Base-by-base conservation (phyloP, 1,140 invertebrate genomes). In the Chironomus striatipennis region DNA sequence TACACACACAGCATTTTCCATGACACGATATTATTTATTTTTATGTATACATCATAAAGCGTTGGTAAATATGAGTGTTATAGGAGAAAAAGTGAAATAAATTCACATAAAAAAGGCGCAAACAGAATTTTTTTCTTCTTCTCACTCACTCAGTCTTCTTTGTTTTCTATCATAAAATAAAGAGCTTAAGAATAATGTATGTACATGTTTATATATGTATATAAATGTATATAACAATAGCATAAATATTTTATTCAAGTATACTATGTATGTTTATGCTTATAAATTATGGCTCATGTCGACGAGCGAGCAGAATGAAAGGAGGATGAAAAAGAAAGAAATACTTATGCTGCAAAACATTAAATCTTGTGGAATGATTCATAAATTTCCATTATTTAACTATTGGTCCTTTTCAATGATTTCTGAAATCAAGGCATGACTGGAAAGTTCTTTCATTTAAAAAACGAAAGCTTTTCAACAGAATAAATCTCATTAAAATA, bases 101-200 rank as follows among this genome's bases (percentile, higher is more conserved):
- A 57, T 57, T n/a, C 47, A 57, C 12, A 57, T 57, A 57, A 57
- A 57, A 57, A 57, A 57, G 47, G n/a, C 12, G 47, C 47, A 5
- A 34, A 34, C 24, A 34, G 24, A 34, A 34, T 57, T 15, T 57
- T 9, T 57, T 47, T 47, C 43, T 57, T 12, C 12, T 15, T 57
- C 12, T n/a, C 12, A 15, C 12, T 57, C 12, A 57, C 47, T 57
- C 12, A 5, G 24, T 5, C 24, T 34, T 34, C 24, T 34, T 34
- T 34, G 24, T 34, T 34, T 57, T 57, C 47, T 57, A 57, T 57
- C 47, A 57, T 57, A 12, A 12, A 57, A 57, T 57, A 57, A 57
- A 57, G 47, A 57, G 47, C 47, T 57, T 57, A 57, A 57, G 47
- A n/a, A 57, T 12, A 57, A 57, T 57, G 47, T 57, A 57, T 57